These are phyloP conservation scores for Periparus ater DNA, from an alignment of 2,797 vertebrate genomes.

Conservation along the genomic window DNA sequence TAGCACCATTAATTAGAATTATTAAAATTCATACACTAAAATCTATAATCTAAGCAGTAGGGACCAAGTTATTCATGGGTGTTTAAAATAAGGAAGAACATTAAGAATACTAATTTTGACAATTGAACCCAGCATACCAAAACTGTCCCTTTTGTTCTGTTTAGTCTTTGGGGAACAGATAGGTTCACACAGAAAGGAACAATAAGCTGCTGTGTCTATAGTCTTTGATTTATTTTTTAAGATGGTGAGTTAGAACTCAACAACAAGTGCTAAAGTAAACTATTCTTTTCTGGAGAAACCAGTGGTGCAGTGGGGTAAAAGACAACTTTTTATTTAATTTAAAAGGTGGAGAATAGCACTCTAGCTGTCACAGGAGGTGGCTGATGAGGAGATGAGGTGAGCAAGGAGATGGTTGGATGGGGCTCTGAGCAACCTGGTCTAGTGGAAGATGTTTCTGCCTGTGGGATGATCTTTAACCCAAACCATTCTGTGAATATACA, in stretches of 20 bases:
- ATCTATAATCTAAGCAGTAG: constrained; percentile 23
- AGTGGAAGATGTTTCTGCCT: neutral
- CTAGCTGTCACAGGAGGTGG: fast-evolving
- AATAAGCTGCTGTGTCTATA: neutral
- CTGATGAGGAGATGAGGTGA: neutral
- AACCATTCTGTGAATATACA: neutral
- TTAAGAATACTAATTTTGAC: neutral
- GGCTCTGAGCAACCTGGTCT: neutral
- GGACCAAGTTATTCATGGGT: neutral
- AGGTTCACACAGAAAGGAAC: neutral
- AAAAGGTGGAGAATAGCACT: neutral
- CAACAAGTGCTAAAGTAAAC: neutral
- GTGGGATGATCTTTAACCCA: neutral
- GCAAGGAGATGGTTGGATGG: neutral
- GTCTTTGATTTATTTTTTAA: neutral
- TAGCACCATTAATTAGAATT: constrained; percentile 7
- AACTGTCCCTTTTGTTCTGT: neutral
- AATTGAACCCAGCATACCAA: neutral
- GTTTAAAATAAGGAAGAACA: constrained; percentile 10
- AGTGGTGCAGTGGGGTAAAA: neutral
- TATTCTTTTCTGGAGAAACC: neutral
- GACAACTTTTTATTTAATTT: fast-evolving
- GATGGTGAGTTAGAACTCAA: neutral
- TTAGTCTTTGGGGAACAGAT: neutral
- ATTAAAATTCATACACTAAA: constrained; percentile 34